These are phyloP conservation scores for Tetheella fluctuosa DNA, from an alignment of 2,888 invertebrate genomes.

Conservation along the genomic window DNA sequence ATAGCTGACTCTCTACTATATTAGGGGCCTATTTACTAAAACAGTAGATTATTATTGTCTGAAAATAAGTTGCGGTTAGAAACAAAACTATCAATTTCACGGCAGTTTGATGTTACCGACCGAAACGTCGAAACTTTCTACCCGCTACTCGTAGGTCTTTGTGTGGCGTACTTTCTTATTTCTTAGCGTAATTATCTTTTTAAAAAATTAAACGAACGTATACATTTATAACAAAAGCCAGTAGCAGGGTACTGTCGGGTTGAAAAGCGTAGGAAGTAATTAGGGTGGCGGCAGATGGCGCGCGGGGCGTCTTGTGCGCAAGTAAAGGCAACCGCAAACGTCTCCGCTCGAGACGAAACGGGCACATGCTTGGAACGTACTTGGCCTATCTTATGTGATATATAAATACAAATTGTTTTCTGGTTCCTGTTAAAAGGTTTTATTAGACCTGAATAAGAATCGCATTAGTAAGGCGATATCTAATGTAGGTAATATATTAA, in stretches of 20 bases:
- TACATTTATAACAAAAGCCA: constrained; percentile 61
- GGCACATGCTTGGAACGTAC: constrained; percentile 29
- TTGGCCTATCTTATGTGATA: constrained; percentile 13
- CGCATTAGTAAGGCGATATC: too few species aligned
- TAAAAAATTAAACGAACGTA: constrained; percentile 66
- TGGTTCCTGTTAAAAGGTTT: too few species aligned
- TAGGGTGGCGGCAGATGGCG: constrained; percentile 73
- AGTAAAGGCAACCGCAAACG: constrained; percentile 44
- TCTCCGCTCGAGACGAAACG: constrained; percentile 22
- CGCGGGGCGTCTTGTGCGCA: constrained; percentile 41
- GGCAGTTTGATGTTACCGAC: constrained; percentile 64
- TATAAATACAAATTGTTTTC: too few species aligned
- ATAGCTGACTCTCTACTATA: constrained; percentile 11
- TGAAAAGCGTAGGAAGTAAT: constrained; percentile 78
- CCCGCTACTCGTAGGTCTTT: constrained; percentile 57
- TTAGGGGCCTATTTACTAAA: constrained; percentile 19
- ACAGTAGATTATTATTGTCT: constrained; percentile 40
- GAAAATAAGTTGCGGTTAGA: constrained; percentile 62
- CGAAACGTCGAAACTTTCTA: constrained; percentile 65
- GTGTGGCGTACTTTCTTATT: constrained; percentile 77
- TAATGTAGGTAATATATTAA: too few species aligned
- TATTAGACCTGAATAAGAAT: too few species aligned
- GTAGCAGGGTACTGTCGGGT: constrained; percentile 49
- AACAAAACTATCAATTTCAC: constrained; percentile 68
- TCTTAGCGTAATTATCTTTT: constrained; percentile 70